phyloP scores from a whole-genome alignment of 2,113 vertebrate species.

The Rhinopomastus cyanomelas region DNA sequence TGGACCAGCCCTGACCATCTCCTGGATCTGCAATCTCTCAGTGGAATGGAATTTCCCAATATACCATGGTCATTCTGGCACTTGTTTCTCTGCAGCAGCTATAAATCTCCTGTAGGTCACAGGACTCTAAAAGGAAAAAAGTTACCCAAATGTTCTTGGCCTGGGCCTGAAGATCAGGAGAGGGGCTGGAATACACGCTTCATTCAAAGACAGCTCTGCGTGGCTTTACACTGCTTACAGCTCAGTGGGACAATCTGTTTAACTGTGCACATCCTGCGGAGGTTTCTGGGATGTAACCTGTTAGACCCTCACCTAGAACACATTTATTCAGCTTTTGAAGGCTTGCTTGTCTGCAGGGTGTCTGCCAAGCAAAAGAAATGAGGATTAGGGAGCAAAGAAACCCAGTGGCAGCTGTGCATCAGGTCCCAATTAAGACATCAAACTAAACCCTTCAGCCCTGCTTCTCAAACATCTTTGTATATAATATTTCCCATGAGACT shows the following conservation, averaged over 20 bases:
- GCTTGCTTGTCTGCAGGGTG: conserved; percentile 26
- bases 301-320: conserved; percentile 52
- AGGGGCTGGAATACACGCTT: conserved; percentile 2
- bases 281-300: conserved; percentile 56
- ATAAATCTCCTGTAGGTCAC: conserved; percentile 46
- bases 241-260: conserved; percentile 30
- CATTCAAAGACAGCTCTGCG: conserved; percentile 59
- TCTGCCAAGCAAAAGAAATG: conserved; percentile 69
- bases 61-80: conserved; percentile 36
- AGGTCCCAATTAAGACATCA: conserved; percentile 69
- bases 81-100: neutral
- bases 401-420: conserved; percentile 66
- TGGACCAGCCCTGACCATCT: conserved; percentile 13
- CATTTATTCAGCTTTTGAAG: conserved; percentile 39
- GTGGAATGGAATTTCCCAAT: conserved; percentile 32
- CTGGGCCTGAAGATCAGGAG: neutral
- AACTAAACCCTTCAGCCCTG: conserved; percentile 56
- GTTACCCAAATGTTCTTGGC: neutral
- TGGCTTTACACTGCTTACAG: conserved; percentile 37
- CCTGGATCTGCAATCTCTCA: conserved; percentile 1
- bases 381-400: conserved; percentile 55
- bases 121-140: neutral
- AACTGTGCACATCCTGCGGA: conserved; percentile 22
- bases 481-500: conserved; percentile 62
- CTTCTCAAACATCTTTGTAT: conserved; percentile 62